Evolutionary conservation across 2,113 vertebrate genomes (phyloP).

Genomic region (Microtus oregoni): DNA sequence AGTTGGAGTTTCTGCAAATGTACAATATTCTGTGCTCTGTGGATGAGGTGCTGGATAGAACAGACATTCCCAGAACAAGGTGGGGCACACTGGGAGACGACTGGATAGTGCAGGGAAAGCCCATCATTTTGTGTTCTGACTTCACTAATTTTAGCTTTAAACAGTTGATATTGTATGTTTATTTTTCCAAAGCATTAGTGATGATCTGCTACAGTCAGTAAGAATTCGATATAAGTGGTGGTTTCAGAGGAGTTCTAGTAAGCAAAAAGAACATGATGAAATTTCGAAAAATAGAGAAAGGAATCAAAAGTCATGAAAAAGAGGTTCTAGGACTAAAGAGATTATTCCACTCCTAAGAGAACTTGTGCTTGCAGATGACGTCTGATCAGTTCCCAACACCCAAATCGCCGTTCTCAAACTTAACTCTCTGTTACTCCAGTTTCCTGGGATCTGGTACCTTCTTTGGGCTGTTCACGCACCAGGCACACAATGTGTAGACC

Average conservation of each 20-base stretch:
- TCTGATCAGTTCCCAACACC: background rate
- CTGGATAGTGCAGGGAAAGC: too few species aligned
- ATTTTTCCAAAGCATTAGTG: background rate
- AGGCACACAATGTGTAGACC: background rate
- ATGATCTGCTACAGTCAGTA: background rate
- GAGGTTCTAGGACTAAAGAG: background rate
- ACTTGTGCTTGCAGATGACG: background rate
- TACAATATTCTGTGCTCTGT: background rate
- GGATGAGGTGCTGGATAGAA: background rate
- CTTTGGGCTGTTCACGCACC: background rate
- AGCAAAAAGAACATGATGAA: background rate
- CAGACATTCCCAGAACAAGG: background rate
- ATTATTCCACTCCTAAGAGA: background rate
- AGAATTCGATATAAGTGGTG: background rate
- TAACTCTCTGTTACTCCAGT: background rate
- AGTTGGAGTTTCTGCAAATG: slow-evolving; percentile 24
- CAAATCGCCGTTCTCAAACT: background rate
- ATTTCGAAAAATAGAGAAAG: background rate
- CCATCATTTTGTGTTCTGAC: too few species aligned
- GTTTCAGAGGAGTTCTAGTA: background rate
- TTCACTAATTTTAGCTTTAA: too few species aligned
- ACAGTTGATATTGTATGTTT: background rate
- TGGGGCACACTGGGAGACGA: too few species aligned
- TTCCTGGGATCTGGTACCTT: background rate
- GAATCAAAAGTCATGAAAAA: background rate